Conservation (phyloP, 2,888 invertebrate species). For the Keiferia lycopersicella region DNA sequence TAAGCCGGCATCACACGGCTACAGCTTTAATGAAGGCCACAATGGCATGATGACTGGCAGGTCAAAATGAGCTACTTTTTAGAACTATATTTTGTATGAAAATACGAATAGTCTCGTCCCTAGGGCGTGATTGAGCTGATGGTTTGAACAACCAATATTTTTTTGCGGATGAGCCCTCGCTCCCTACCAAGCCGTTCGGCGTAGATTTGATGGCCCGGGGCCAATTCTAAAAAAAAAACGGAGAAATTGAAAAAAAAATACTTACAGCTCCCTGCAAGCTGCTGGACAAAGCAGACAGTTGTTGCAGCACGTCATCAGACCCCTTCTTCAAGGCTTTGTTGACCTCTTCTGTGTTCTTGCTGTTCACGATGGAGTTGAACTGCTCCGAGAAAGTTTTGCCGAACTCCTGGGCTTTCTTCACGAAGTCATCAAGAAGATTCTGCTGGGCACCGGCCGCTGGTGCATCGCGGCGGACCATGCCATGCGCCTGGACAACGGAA, state of each 20-base stretch:
- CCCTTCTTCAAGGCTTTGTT: conserved; percentile 65
- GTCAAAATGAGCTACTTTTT: too few relatives aligned
- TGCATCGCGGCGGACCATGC: conserved; percentile 61
- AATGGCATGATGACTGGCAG: too few relatives aligned
- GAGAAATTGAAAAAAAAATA: conserved; percentile 31
- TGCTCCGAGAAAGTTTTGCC: conserved; percentile 60
- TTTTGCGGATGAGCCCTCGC: too few relatives aligned
- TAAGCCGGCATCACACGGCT: too few relatives aligned
- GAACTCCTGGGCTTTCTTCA: conserved; percentile 55
- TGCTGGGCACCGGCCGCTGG: conserved; percentile 43
- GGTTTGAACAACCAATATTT: too few relatives aligned
- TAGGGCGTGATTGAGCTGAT: too few relatives aligned
- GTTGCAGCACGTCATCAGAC: conserved; percentile 57
- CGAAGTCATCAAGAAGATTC: conserved; percentile 59
- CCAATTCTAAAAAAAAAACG: too few relatives aligned
- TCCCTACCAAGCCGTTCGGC: too few relatives aligned
- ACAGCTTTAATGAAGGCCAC: too few relatives aligned
- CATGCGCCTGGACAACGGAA: conserved; percentile 43
- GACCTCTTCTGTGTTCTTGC: conserved; percentile 62
- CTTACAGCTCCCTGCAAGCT: conserved; percentile 62
- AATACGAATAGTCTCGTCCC: too few relatives aligned
- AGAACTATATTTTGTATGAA: too few relatives aligned
- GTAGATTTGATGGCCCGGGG: too few relatives aligned
- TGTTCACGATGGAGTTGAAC: conserved; percentile 53
- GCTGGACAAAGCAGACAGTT: conserved; percentile 53